A percentile compares a stretch with the other conserved stretches of the same genome.
These are phyloP conservation scores for Neotragus moschatus DNA, from an alignment of 2,113 vertebrate species.

Conservation along the genomic window DNA sequence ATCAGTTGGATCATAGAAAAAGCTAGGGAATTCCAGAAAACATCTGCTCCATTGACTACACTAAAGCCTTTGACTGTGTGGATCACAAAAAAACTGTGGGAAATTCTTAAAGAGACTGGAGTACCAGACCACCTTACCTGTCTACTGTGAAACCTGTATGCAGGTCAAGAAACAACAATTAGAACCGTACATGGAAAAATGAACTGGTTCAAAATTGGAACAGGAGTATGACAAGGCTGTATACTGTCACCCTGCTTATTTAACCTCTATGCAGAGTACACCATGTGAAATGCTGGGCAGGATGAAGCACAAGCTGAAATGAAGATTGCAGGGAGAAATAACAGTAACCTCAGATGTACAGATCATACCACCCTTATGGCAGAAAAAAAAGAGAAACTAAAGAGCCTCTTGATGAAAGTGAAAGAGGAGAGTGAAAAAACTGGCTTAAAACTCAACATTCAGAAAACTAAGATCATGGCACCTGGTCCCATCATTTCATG, in stretches of 20 bases:
- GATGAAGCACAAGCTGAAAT: not conserved
- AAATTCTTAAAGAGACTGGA: not conserved
- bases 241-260: not conserved
- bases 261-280: not conserved
- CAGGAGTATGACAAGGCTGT: rapidly evolving
- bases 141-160: not conserved
- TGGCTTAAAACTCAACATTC: not conserved
- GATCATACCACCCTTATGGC: not conserved
- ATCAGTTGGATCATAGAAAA: not conserved
- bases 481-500: not conserved
- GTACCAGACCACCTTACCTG: not conserved
- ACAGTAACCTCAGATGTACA: not conserved
- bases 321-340: not conserved
- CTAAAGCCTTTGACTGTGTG: not conserved
- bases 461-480: not conserved
- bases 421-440: not conserved
- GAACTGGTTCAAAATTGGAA: not conserved
- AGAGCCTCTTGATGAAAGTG: not conserved
- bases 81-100: not conserved
- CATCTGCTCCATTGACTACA: not conserved
- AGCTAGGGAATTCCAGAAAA: not conserved
- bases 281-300: not conserved
- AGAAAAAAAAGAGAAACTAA: not conserved
- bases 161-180: not conserved
- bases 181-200: not conserved